Evolutionary conservation across 2,113 vertebrate species (phyloP), one percentile per base, ranked within the genome.

Genomic region (Muntiacus reevesi): DNA sequence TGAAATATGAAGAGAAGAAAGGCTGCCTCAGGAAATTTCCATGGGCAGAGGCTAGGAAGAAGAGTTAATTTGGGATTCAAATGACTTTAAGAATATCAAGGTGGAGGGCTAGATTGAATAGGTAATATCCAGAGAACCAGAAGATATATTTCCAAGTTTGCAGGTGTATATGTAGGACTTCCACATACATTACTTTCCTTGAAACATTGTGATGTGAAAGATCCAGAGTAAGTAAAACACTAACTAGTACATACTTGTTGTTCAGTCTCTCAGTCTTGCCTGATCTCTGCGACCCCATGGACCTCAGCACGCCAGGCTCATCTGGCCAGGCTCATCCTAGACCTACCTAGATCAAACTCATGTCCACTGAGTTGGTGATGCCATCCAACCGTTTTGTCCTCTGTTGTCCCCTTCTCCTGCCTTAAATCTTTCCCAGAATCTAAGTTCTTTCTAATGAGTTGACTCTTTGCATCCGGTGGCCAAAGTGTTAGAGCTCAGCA

Each of bases 401-500:
- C 67, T 74, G 10, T 23, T 1, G 23, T 40, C 67, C 19, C 36
- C 67, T 40, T 74, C 19, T 40, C 36, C 10, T 74, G 36, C 67
- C 67, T 74, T 74, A 25, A 74, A 74, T 25, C n/a, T 40, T 74
- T 74, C 21, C 67, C 67, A 40, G 67, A 74, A 74, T 40, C 36
- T 13, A 40, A 74, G 19, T 74, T 74, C 21, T 40, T 40, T 40
- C 67, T 36, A 74, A 74, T 74, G 67, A 74, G 0, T 40, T 3
- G 10, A 21, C 67, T 40, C 10, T 74, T 74, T 0, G 1, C 67
- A 23, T 74, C 67, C 0, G 0, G 19, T 40, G 36, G 36, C n/a
- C 67, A 74, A 40, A 74, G 36, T 25, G 36, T 74, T 74, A 36
- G 21, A 25, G 19, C 11, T 40, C 67, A 23, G 67, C 67, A 40